Base-by-base conservation (phyloP, 92 coral and sea anemone species). In the Phenganax marumi region DNA sequence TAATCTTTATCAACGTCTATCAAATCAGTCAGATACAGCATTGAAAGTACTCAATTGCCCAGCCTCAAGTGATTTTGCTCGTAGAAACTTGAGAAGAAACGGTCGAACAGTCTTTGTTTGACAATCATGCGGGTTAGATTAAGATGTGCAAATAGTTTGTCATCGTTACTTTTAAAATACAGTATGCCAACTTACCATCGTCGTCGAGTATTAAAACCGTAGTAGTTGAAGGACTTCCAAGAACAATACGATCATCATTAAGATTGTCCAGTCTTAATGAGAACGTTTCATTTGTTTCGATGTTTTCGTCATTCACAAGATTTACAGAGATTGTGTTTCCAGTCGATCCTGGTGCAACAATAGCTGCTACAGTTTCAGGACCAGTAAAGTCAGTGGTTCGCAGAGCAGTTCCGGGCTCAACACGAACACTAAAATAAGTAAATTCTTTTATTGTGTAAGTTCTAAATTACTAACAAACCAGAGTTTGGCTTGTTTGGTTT, bases 261-360 rank as follows among this genome's bases (percentile, higher is more conserved):
- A 46, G 8, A 50, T 72, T 76, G 22, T 25, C 64, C 47, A 76
- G 26, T 24, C 81, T 65, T 11, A 54, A 54, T 39, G 68, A 12
- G 21, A 76, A 76, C 52, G 81, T 76, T 76, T 76, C 81, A 48
- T 76, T 76, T 23, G 62, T 21, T 43, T 76, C 81, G 9, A 76
- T 76, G 43, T 76, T 76, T 21, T 76, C 21, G 54, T 76, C 81
- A 55, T 76, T 39, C 22, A 76, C 64, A 55, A 76, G 49, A 22
- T 1, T n/a, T 23, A 76, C 52, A 17, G 9, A 5, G 52, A 54
- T 52, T 12, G 50, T n/a, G 52, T 25, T 16, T 76, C 39, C 1
- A 54, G 22, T 50, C 13, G 21, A 19, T 26, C 81, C 81, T 54
- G 68, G 81, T 48, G 24, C 0, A 25, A 76, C 16, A 10, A 11